Conservation (phyloP, 2,797 vertebrate genomes). For the Muraenolepis orangiensis region DNA sequence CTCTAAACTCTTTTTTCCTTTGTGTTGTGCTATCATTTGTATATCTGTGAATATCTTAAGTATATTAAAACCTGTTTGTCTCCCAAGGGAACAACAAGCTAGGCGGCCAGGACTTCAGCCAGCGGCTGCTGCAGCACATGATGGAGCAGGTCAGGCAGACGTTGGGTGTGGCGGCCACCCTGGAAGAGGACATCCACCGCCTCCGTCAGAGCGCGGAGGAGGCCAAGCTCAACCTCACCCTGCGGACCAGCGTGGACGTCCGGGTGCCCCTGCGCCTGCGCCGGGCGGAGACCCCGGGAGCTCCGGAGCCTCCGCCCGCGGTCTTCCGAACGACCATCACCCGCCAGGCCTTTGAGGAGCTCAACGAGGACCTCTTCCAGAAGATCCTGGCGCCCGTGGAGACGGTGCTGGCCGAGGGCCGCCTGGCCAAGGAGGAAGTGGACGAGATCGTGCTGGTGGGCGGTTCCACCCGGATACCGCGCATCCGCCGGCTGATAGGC, state of each 20-base stretch:
- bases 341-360: slow-evolving; percentile 83
- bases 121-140: slow-evolving; percentile 85
- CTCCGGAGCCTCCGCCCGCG: slow-evolving; percentile 46
- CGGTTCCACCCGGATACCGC: slow-evolving; percentile 93
- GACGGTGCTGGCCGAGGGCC: slow-evolving; percentile 86
- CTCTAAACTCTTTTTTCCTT: not conserved
- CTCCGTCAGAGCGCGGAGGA: slow-evolving; percentile 89
- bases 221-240: slow-evolving; percentile 90
- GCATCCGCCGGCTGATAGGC: slow-evolving; percentile 84
- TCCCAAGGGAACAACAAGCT: slow-evolving; percentile 88
- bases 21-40: too few relatives aligned
- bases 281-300: slow-evolving; percentile 9
- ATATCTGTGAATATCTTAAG: not conserved
- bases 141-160: slow-evolving; percentile 74
- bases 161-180: slow-evolving; percentile 76
- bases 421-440: slow-evolving; percentile 81
- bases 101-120: slow-evolving; percentile 97
- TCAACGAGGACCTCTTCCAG: slow-evolving; percentile 93
- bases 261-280: slow-evolving; percentile 76
- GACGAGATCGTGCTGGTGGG: slow-evolving; percentile 95
- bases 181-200: slow-evolving; percentile 89
- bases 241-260: slow-evolving; percentile 68
- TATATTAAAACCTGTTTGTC: not conserved
- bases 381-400: slow-evolving; percentile 90
- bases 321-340: slow-evolving; percentile 78